Base-by-base conservation (phyloP, 2,113 vertebrate genomes). In the Porphyrio hochstetteri region DNA sequence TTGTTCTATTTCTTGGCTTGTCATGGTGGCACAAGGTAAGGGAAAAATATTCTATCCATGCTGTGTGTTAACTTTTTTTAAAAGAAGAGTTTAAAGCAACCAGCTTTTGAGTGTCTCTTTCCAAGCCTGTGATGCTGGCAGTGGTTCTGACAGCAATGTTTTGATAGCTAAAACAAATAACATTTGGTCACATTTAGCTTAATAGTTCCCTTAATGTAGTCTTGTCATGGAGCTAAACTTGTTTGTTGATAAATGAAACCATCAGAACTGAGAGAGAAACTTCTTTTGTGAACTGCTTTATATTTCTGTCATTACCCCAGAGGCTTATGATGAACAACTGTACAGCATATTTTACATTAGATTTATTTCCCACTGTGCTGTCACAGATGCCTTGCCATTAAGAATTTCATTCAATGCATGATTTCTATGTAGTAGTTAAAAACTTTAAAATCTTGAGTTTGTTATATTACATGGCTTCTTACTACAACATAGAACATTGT, bases 111-210 rank as follows among this genome's bases (percentile, higher is more conserved):
- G 74, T 64, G 52, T 92, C 4, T 82, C 16, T 85, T 78, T 69
- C 29, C 46, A 68, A 90, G 67, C 36, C 63, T 59, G 28, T 59
- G 40, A 13, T 63, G 40, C 46, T 93, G 40, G 36, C 25, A n/a
- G 29, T 68, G 35, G 36, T 89, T 96, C 84, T 93, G 87, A 88
- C 31, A 79, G 50, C 93, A 81, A 92, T 56, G 24, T 93, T 95
- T 64, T 83, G 89, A 88, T 57, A 64, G 78, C 59, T 77, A 77
- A 91, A 93, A 36, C 86, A 80, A 89, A 52, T 77, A 89, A 69
- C 55, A 63, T 86, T 87, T 93, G 78, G 40, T 52, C 35, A 78
- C 48, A 64, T 88, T 91, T 90, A 40, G 35, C 35, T 77, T 81
- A 64, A 70, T 53, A 78, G 40, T 74, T 88, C 40, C 42, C 56